Evolutionary conservation across 2,888 invertebrate genomes (phyloP).

Genomic region (Eretmocerus hayati): DNA sequence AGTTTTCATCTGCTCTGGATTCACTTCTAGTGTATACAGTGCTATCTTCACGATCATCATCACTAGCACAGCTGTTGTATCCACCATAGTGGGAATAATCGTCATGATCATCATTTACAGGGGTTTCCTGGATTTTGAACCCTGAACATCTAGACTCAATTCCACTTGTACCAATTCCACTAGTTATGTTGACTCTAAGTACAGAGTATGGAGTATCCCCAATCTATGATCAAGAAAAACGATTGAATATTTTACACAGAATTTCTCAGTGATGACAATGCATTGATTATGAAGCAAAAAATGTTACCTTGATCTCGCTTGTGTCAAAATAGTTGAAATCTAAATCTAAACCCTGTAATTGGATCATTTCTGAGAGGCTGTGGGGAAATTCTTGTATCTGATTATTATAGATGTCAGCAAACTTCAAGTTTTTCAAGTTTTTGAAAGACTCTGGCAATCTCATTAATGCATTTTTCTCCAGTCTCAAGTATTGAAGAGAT

Average conservation of each 20-base stretch:
- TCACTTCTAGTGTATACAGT: background rate
- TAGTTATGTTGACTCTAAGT: background rate
- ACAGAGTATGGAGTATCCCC: conserved; percentile 4
- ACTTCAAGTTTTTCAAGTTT: conserved; percentile 13
- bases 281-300: background rate
- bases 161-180: background rate
- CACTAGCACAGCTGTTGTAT: background rate
- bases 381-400: conserved; percentile 14
- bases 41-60: too few species aligned
- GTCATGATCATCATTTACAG: background rate
- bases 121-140: background rate
- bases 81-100: background rate
- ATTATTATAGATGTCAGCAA: conserved; percentile 19
- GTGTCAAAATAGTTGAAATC: conserved; percentile 16
- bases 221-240: conserved; percentile 14
- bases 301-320: conserved; percentile 10
- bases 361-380: background rate
- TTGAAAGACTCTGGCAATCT: conserved; percentile 18
- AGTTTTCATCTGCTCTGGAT: conserved; percentile 8
- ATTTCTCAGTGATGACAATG: background rate
- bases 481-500: conserved; percentile 9
- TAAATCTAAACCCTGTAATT: conserved; percentile 17
- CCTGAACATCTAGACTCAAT: background rate
- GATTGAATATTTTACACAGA: background rate
- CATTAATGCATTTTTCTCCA: conserved; percentile 8